phyloP scores from a whole-genome alignment of 1,140 invertebrate genomes.

The Scaptodrosophila lebanonensis region DNA sequence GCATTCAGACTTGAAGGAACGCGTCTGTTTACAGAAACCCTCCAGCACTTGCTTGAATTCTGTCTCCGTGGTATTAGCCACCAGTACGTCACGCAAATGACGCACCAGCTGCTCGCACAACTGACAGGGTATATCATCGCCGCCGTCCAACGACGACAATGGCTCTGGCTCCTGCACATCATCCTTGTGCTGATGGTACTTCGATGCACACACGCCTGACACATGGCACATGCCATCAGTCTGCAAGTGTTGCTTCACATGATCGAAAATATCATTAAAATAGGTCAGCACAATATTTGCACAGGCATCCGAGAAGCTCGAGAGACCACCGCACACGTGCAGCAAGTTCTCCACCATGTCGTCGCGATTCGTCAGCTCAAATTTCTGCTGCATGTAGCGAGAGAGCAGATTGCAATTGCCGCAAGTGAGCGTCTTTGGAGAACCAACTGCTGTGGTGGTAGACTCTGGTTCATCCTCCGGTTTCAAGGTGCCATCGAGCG shows the following conservation, averaged over 20 bases:
- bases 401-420: slow-evolving; percentile 80
- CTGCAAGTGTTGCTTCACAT: slow-evolving; percentile 81
- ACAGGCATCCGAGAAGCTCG: slow-evolving; percentile 87
- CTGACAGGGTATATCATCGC: slow-evolving; percentile 88
- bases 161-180: slow-evolving; percentile 71
- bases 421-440: slow-evolving; percentile 72
- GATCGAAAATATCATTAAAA: slow-evolving; percentile 83
- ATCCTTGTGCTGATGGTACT: slow-evolving; percentile 82
- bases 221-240: slow-evolving; percentile 84
- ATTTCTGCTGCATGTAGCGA: slow-evolving; percentile 79
- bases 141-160: slow-evolving; percentile 78
- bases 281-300: slow-evolving; percentile 84
- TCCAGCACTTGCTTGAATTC: slow-evolving; percentile 88
- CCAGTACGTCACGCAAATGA: slow-evolving; percentile 87
- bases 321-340: slow-evolving; percentile 81
- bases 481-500: slow-evolving; percentile 42
- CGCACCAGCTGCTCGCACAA: slow-evolving; percentile 88
- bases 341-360: slow-evolving; percentile 80
- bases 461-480: slow-evolving; percentile 29
- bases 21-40: slow-evolving; percentile 89
- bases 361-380: slow-evolving; percentile 79
- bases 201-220: slow-evolving; percentile 83
- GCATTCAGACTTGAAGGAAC: slow-evolving; percentile 83
- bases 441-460: not conserved
- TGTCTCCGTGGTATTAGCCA: slow-evolving; percentile 89